phyloP scores from a whole-genome alignment of 2,888 invertebrate species.

The Troides helena region DNA sequence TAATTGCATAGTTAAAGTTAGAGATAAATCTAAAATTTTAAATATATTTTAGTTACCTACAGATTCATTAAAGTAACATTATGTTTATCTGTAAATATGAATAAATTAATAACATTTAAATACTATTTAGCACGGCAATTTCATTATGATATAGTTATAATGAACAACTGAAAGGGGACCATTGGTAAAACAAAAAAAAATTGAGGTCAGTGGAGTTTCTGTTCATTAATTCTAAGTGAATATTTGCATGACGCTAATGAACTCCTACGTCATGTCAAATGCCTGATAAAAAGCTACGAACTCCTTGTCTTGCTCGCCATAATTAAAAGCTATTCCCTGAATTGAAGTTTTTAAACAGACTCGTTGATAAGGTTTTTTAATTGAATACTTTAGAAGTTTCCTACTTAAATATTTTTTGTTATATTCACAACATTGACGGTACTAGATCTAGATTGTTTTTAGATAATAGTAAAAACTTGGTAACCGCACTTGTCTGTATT shows the following conservation, averaged over 20 bases:
- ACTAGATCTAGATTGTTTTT: background rate
- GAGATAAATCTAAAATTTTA: no score
- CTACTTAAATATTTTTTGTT: background rate
- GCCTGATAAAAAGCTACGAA: constrained; percentile 57
- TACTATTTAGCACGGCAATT: background rate
- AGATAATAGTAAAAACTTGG: background rate
- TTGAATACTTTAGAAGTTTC: background rate
- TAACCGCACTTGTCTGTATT: background rate
- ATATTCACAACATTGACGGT: background rate
- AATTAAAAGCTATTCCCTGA: constrained; percentile 50
- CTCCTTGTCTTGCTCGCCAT: constrained; percentile 55
- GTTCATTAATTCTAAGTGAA: constrained; percentile 61
- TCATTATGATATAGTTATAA: background rate
- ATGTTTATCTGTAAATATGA: no score
- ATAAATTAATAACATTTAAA: background rate
- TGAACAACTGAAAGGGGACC: background rate
- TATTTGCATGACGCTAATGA: constrained; percentile 70
- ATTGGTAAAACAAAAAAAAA: constrained; percentile 32
- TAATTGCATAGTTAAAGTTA: no score
- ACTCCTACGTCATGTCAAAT: constrained; percentile 49
- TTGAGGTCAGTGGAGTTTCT: constrained; percentile 56
- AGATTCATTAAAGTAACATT: no score
- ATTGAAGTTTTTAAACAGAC: background rate
- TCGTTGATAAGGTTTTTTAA: constrained; percentile 13
- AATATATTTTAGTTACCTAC: no score